Base-by-base conservation (phyloP, 2,888 invertebrate species). In the Tuta absoluta region DNA sequence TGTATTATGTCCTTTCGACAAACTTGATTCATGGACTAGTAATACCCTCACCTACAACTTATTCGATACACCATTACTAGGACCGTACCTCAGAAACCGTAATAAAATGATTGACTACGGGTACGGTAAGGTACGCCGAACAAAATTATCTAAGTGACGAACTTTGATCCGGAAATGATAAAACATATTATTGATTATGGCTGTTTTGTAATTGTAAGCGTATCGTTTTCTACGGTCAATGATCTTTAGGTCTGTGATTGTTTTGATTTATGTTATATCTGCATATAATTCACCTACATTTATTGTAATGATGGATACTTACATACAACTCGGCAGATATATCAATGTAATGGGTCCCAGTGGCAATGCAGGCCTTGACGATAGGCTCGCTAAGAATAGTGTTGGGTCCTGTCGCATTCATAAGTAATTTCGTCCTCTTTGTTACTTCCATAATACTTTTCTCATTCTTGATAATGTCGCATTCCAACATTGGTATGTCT, bases 291-390 rank as follows among this genome's bases (percentile, higher is more conserved):
- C 5, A 41, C 41, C 41, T 41, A 41, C 10, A 33, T 10, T 7
- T 1, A n/a, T 17, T 7, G 5, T 17, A 45, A 45, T 41, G 5
- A 45, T 17, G 17, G n/a, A 7, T n/a, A 74, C 82, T 81, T 71
- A 86, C 86, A 67, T 79, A 76, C 17, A 81, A 67, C 72, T 86
- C 86, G 1, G 83, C 84, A 0, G 85, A 83, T 66, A 86, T 81
- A 63, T 86, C 86, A 24, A 85, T 71, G 57, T 84, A 86, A 66
- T 85, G 81, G 0, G 85, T 85, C 23, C 71, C 72, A 11, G 76
- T 72, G 58, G 76, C 71, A 17, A 86, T 74, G 58, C 86, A 86
- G 14, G 80, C 76, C 65, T 76, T 75, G 1, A 86, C 78, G 7
- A 86, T 76, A 0, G 73, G 71, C 24, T 75, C 79, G 53, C 85